These are phyloP conservation scores for Psettodes erumei DNA, from an alignment of 2,113 vertebrate species.

Conservation along the genomic window DNA sequence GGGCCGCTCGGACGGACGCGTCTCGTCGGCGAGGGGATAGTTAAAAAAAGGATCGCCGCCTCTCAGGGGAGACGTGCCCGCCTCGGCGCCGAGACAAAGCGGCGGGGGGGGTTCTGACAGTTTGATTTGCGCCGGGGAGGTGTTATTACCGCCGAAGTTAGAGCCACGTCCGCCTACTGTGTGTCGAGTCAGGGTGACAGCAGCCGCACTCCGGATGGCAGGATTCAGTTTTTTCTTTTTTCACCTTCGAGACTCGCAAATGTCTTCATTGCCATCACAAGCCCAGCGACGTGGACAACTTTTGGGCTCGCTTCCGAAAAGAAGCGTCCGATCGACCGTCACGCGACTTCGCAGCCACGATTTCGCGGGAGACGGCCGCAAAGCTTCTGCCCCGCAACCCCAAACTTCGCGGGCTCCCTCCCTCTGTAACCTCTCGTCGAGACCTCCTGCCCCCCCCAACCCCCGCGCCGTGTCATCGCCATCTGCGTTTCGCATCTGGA, in stretches of 20 bases:
- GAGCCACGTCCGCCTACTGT: conserved; percentile 44
- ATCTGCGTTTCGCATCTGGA: conserved; percentile 70
- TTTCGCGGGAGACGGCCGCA: too few relatives aligned
- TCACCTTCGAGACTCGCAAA: not conserved
- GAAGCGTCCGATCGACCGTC: too few relatives aligned
- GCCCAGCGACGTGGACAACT: not conserved
- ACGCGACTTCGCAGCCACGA: too few relatives aligned
- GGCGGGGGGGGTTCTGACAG: conserved; percentile 58
- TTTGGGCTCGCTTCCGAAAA: too few relatives aligned
- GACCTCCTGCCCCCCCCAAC: not conserved
- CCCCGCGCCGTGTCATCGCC: conserved; percentile 42
- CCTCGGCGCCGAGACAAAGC: conserved; percentile 34
- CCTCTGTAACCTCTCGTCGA: not conserved
- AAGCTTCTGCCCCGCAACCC: not conserved
- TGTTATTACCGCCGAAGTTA: conserved; percentile 47
- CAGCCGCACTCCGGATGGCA: not conserved
- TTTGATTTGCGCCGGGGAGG: conserved; percentile 44
- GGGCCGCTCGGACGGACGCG: conserved; percentile 19
- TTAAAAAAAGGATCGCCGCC: conserved; percentile 32
- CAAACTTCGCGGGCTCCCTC: not conserved
- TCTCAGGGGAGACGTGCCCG: conserved; percentile 31
- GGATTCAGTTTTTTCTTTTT: conserved; percentile 8
- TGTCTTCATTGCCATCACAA: not conserved
- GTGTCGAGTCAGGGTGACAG: conserved; percentile 46
- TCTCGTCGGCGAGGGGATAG: conserved; percentile 37